Percentiles rank a stretch among this genome's conserved stretches.
phyloP scores from a whole-genome alignment of 1,140 invertebrate species.

The Aphelinus certus region DNA sequence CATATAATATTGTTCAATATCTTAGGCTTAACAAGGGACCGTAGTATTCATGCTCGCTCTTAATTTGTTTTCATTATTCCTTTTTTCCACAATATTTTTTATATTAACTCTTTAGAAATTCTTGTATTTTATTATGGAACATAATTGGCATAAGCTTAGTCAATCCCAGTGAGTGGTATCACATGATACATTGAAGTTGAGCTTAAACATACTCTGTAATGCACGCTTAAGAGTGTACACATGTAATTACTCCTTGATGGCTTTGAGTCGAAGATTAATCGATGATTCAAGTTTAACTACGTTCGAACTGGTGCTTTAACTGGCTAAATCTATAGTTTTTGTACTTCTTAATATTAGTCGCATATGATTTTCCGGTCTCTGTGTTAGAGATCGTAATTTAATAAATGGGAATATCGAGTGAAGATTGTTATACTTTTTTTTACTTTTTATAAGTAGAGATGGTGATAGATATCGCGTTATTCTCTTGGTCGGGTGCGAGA shows the following conservation, averaged over 20 bases:
- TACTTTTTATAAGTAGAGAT: conserved; percentile 32
- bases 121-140: conserved; percentile 16
- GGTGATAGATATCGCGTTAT: conserved; percentile 4
- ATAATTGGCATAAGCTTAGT: neutral
- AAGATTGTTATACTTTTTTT: conserved; percentile 26
- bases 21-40: conserved; percentile 9
- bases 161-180: neutral
- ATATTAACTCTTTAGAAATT: conserved; percentile 2
- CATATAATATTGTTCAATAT: conserved; percentile 8
- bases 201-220: neutral
- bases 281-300: conserved; percentile 23
- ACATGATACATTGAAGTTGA: neutral
- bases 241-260: neutral
- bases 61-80: neutral
- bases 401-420: neutral
- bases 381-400: conserved; percentile 4
- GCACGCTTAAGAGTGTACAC: neutral
- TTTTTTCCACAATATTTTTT: conserved; percentile 1
- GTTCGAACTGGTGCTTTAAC: conserved; percentile 28
- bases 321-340: conserved; percentile 18
- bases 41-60: conserved; percentile 6
- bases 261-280: neutral
- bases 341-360: conserved; percentile 21
- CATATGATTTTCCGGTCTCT: conserved; percentile 9
- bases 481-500: conserved; percentile 10